phyloP scores from a whole-genome alignment of 2,797 vertebrate species.

The Sebastiscus albofasciatus region DNA sequence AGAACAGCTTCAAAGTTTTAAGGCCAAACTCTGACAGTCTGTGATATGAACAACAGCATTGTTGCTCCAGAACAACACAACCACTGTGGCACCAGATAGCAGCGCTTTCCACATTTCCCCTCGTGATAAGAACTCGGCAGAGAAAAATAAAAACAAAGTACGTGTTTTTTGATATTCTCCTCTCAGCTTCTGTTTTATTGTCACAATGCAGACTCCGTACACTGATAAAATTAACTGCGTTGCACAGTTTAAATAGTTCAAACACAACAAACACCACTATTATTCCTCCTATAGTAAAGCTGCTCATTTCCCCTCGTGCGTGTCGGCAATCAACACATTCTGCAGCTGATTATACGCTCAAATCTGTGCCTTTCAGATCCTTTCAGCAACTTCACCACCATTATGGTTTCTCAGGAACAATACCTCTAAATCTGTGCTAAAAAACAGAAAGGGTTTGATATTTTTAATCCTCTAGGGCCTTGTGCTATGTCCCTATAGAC shows the following conservation, averaged over 20 bases:
- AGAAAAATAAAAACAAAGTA: constrained; percentile 25
- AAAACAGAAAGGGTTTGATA: neutral
- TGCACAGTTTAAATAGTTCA: neutral
- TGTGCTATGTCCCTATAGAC: too few relatives aligned
- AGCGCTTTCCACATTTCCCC: neutral
- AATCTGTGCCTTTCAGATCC: neutral
- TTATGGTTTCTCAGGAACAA: neutral
- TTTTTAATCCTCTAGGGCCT: too few relatives aligned
- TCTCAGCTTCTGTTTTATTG: neutral
- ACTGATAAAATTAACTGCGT: constrained; percentile 18
- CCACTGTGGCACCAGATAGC: constrained; percentile 30
- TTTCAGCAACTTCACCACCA: neutral
- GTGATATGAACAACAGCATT: constrained; percentile 28
- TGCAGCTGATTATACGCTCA: neutral
- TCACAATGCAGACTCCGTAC: neutral
- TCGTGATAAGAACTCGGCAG: constrained; percentile 5
- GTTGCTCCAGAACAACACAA: constrained; percentile 5
- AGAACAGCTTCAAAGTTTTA: neutral
- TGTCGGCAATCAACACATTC: neutral
- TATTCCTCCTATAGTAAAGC: neutral
- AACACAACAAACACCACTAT: neutral
- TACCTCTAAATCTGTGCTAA: neutral
- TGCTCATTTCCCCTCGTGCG: neutral
- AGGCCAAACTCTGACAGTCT: constrained; percentile 15
- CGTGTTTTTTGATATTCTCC: neutral